Evolutionary conservation across 2,113 vertebrate genomes (phyloP), one percentile per base, ranked within the genome.

Genomic region (Mystacornis crossleyi): DNA sequence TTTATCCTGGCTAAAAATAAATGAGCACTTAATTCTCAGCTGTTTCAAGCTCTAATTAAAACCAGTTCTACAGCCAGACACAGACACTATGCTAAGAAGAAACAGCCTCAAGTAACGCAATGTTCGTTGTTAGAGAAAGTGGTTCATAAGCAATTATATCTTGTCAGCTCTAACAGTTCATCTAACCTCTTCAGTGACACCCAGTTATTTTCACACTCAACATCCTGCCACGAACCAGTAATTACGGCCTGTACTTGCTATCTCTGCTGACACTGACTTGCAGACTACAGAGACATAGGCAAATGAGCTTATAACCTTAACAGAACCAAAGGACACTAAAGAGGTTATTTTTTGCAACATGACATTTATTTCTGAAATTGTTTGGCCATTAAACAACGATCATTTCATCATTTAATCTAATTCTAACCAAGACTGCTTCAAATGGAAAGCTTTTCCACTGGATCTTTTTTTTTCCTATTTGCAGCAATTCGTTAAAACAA

Each of bases 151-250:
- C 95, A 97, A 98, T 98, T 98, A 96, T 97, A 98, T 97, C 97
- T 97, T 97, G 97, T 98, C 98, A 98, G 79, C 77, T 96, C 79
- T 95, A 94, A 89, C 93, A 94, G 94, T 96, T 97, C 96, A 97
- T 97, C 97, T 97, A 97, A 97, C 97, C 96, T 98, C 96, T 97
- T 93, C 89, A 96, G 36, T 95, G 97, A 98, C 97, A 98, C 93
- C 75, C 90, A 94, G 94, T 96, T 97, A 98, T 98, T 98, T 98
- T 97, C 94, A 96, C 89, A 95, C 95, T 96, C 97, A 92, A 90
- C 97, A 96, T 94, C 89, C 81, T 84, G 95, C 90, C 89, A 95
- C 9, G 1, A 97, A 94, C 71, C 89, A 94, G 84, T 96, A 96
- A 98, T 98, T 98, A 97, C 12, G 61, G 72, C 40, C 86, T 33